Evolutionary conservation across 1,140 invertebrate species (phyloP).

Genomic region (Apis laboriosa): DNA sequence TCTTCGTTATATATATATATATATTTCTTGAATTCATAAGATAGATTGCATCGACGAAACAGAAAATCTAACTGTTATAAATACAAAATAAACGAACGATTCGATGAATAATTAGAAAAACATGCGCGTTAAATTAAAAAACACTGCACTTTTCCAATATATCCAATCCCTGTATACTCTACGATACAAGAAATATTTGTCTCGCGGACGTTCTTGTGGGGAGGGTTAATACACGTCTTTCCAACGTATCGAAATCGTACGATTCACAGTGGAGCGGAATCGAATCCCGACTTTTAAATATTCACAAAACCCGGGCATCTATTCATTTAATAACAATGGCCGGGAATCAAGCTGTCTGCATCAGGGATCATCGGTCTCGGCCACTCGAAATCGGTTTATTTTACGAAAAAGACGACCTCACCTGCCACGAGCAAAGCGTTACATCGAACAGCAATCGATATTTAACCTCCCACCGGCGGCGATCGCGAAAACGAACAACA

Average conservation of each 20-base stretch:
- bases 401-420: slow-evolving; percentile 17
- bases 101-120: no score
- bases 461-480: slow-evolving; percentile 19
- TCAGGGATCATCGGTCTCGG: slow-evolving; percentile 15
- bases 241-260: neutral
- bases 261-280: neutral
- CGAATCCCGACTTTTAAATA: neutral
- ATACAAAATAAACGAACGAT: no score
- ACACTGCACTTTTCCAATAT: no score
- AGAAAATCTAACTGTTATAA: no score
- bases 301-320: neutral
- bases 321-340: slow-evolving; percentile 18
- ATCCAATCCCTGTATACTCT: no score
- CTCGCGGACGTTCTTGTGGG: no score
- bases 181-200: no score
- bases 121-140: no score
- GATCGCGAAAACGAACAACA: slow-evolving; percentile 22
- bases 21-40: no score
- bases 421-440: slow-evolving; percentile 16
- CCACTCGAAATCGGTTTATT: slow-evolving; percentile 30
- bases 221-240: no score
- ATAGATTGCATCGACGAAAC: no score
- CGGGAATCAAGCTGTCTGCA: slow-evolving; percentile 16
- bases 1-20: no score
- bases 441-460: slow-evolving; percentile 37